Base-by-base conservation (phyloP, 2,888 invertebrate species). In the Aspidiotus rigidus region DNA sequence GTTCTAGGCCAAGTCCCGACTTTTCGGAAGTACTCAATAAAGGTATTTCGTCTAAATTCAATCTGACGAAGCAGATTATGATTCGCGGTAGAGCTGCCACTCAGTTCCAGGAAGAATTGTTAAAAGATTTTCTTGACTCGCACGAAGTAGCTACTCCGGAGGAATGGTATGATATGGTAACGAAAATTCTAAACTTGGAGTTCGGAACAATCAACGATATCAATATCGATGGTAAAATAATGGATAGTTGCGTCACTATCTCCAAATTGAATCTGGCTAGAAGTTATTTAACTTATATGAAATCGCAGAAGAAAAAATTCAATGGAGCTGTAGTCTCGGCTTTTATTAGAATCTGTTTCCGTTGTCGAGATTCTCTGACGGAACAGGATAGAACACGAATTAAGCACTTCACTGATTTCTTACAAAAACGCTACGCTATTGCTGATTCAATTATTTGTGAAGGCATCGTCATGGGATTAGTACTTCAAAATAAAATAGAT, bases 401-500 rank as follows among this genome's bases (percentile, higher is more conserved):
- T 42, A 16, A 70, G 17, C 41, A 56, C 39, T 56, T 73, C 6
- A 72, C 70, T 40, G 57, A 67, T 15, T 62, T 71, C 17, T 56
- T 74, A 28, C 10, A 71, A 41, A 64, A 53, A 44, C 64, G 70
- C 41, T 71, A 73, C 55, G 66, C 69, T 42, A 60, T 73, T n/a
- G 61, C 73, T 11, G 73, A 74, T 59, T 49, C 28, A 7, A 67
- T 63, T 13, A 73, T 72, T n/a, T 82, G 83, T 74, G 85, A 86
- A 74, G 78, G 79, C 75, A 77, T 86, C 7, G 80, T 89, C 69
- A 78, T 79, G 71, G 88, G 83, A 0, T 76, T 92, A 5, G 85
- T 86, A 72, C 75, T 82, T 17, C 86, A 87, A 9, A 77, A 81
- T 69, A 79, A 84, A 72, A 90, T 88, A 87, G 80, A 81, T 73